These are phyloP conservation scores for Rhagophthalmus giganteus DNA, from an alignment of 2,888 invertebrate genomes.

Conservation along the genomic window DNA sequence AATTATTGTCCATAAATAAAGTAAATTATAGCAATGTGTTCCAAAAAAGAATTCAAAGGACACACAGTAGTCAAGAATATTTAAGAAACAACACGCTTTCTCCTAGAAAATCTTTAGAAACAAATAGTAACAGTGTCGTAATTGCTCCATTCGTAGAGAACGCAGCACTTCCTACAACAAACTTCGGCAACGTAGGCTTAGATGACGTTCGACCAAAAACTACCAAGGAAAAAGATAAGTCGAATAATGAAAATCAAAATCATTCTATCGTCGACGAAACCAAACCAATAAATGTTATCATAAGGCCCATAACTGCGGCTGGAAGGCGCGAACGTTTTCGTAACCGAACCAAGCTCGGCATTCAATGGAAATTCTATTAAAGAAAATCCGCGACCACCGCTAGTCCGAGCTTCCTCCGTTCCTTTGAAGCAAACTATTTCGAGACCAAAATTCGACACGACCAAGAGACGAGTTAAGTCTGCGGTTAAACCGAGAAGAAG, in stretches of 20 bases:
- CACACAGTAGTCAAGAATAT: conserved; percentile 26
- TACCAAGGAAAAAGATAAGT: conserved; percentile 7
- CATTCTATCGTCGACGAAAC: conserved; percentile 2
- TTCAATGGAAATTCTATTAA: conserved; percentile 43
- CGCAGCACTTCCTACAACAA: too few relatives aligned
- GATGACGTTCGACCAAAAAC: conserved; percentile 1
- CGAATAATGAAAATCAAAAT: conserved; percentile 3
- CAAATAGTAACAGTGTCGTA: conserved; percentile 35
- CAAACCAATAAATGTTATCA: conserved; percentile 42
- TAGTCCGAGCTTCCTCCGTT: conserved; percentile 49
- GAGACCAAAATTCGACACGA: conserved; percentile 45
- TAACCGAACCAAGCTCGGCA: conserved; percentile 51
- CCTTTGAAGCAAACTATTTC: conserved; percentile 39
- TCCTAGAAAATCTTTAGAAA: conserved; percentile 19
- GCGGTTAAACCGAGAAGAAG: conserved; percentile 29
- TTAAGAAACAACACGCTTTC: conserved; percentile 19
- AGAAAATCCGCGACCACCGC: conserved; percentile 42
- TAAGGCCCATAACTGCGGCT: conserved; percentile 47
- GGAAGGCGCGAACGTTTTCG: conserved; percentile 50
- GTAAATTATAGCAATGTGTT: conserved; percentile 36
- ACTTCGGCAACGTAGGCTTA: too few relatives aligned
- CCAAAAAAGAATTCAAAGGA: conserved; percentile 37
- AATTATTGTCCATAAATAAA: conserved; percentile 13
- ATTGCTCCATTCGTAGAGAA: conserved; percentile 45
- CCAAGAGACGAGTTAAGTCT: conserved; percentile 46